Conservation (phyloP, 53 echinoderm and acorn worm species). For the Holothuria scabra region DNA sequence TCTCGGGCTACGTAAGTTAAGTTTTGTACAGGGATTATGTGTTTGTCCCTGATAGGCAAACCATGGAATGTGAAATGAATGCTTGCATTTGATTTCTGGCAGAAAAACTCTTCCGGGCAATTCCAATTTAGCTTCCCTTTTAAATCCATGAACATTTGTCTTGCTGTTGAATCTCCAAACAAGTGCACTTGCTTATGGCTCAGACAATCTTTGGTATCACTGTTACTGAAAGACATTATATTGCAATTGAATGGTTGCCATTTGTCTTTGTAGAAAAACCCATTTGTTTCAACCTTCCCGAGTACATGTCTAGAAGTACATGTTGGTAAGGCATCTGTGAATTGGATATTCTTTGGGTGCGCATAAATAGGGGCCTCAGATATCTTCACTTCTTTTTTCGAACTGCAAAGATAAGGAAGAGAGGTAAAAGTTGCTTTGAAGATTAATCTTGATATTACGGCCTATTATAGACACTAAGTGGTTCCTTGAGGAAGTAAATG, state of each 20-base stretch:
- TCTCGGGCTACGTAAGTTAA: too few species aligned
- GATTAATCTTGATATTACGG: too few species aligned
- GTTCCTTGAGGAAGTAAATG: too few species aligned
- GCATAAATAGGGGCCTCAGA: too few species aligned
- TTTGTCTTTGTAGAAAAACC: neutral
- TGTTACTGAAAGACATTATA: neutral
- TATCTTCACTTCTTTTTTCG: too few species aligned
- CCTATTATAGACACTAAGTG: too few species aligned
- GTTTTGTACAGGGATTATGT: neutral
- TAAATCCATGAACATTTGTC: conserved; percentile 24
- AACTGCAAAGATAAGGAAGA: too few species aligned
- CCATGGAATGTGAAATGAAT: neutral
- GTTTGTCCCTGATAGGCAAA: neutral
- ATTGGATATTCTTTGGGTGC: too few species aligned
- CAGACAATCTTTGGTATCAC: conserved; percentile 17
- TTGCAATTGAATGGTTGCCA: conserved; percentile 14
- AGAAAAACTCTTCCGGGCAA: neutral
- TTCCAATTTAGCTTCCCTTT: neutral
- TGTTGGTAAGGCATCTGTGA: neutral
- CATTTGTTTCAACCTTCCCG: neutral
- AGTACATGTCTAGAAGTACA: neutral
- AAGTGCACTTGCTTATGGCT: conserved; percentile 34
- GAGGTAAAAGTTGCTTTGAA: too few species aligned
- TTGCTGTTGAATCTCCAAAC: conserved; percentile 52
- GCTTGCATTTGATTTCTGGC: neutral